Evolutionary conservation across 2,113 vertebrate genomes (phyloP).

Genomic region (Tachycineta bicolor): DNA sequence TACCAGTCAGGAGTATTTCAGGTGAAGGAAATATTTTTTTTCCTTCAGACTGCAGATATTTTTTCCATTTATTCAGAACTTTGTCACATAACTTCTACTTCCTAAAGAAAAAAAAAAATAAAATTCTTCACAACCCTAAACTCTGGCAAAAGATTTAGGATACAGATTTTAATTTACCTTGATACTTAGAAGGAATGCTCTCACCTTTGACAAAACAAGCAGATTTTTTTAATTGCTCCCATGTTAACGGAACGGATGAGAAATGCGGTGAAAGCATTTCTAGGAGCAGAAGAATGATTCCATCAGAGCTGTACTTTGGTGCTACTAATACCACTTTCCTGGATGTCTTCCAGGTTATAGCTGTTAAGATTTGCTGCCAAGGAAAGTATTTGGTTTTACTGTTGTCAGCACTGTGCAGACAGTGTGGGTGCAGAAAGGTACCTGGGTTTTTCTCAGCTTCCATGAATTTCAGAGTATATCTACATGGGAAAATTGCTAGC

Average conservation of each 20-base stretch:
- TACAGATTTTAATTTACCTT: not conserved
- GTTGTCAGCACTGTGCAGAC: constrained; percentile 28
- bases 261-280: not conserved
- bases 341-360: constrained; percentile 26
- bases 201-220: not conserved
- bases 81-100: not conserved
- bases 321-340: not conserved
- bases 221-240: not conserved
- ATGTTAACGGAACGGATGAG: not conserved
- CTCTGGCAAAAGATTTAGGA: not conserved
- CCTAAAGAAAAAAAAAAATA: not conserved
- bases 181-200: not conserved
- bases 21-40: not conserved
- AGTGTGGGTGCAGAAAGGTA: not conserved
- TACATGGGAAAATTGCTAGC: not conserved
- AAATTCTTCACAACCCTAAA: not conserved
- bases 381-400: constrained; percentile 35
- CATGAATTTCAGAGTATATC: not conserved
- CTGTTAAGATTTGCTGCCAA: constrained; percentile 29
- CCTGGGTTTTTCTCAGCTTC: not conserved
- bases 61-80: not conserved
- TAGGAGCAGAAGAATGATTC: constrained; percentile 1
- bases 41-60: not conserved
- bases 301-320: not conserved
- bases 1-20: not conserved